Evolutionary conservation across 1,140 invertebrate species (phyloP).

Genomic region (Cardiocondyla obscurior): DNA sequence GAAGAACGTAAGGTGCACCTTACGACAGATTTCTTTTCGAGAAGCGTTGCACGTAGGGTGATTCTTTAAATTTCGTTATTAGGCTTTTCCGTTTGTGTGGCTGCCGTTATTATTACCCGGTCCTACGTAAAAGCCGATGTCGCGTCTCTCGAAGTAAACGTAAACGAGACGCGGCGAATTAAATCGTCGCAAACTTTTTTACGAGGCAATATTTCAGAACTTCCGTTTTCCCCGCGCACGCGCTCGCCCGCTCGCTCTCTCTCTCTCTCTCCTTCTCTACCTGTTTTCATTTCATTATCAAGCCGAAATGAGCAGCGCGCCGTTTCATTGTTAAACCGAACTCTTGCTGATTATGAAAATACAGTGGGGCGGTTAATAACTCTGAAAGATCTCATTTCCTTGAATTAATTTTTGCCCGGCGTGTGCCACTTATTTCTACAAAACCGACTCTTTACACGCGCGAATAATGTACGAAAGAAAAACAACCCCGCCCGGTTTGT

Average conservation of each 20-base stretch:
- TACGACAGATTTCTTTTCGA: not conserved
- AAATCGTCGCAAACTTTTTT: not conserved
- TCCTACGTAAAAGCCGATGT: too few species aligned
- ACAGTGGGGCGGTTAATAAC: conserved; percentile 25
- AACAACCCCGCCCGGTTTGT: not conserved
- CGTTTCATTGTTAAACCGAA: conserved; percentile 19
- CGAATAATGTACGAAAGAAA: conserved; percentile 36
- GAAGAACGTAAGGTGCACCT: not conserved
- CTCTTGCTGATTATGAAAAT: conserved; percentile 35
- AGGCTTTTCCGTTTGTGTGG: not conserved
- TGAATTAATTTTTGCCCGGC: conserved; percentile 32
- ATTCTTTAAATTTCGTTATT: not conserved
- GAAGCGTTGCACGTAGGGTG: not conserved
- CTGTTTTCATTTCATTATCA: conserved; percentile 53
- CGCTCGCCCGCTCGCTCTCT: too few species aligned
- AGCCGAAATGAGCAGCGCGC: conserved; percentile 17
- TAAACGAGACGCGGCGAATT: not conserved
- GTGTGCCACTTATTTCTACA: not conserved
- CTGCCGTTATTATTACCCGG: not conserved
- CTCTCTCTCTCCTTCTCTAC: too few species aligned
- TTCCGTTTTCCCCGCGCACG: not conserved
- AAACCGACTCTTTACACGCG: not conserved
- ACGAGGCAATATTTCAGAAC: conserved; percentile 15
- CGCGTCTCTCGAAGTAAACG: too few species aligned
- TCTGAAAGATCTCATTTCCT: conserved; percentile 16